Evolutionary conservation across 2,797 vertebrate species (phyloP).

Genomic region (Myotis vivesi): DNA sequence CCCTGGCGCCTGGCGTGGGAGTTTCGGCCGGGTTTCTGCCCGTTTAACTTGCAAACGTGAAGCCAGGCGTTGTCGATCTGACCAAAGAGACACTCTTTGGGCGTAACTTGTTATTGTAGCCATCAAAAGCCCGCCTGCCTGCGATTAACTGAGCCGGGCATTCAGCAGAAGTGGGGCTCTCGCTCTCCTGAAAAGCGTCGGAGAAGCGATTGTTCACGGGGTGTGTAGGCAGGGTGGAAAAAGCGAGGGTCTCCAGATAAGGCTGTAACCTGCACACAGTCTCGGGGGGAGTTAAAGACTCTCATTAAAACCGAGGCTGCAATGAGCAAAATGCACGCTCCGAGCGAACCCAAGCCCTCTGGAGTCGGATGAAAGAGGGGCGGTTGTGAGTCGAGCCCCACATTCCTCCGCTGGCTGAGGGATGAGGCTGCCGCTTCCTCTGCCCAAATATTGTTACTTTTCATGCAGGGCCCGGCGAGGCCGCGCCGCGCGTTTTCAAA

Average conservation of each 20-base stretch:
- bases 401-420: not conserved
- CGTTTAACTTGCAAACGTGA: slow-evolving; percentile 86
- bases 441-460: not conserved
- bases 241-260: slow-evolving; percentile 72
- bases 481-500: not conserved
- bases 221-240: slow-evolving; percentile 74
- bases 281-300: slow-evolving; percentile 72
- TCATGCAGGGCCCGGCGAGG: not conserved
- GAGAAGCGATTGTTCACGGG: slow-evolving; percentile 80
- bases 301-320: slow-evolving; percentile 60
- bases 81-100: slow-evolving; percentile 88
- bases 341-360: not conserved
- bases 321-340: slow-evolving; percentile 29
- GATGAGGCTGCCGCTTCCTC: not conserved
- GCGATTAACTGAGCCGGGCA: slow-evolving; percentile 78
- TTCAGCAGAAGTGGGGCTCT: slow-evolving; percentile 83
- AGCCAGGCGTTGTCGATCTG: slow-evolving; percentile 86
- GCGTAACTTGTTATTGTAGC: slow-evolving; percentile 83
- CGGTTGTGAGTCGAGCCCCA: not conserved
- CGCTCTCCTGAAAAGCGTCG: slow-evolving; percentile 76
- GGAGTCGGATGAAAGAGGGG: not conserved
- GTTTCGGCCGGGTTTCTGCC: slow-evolving; percentile 83
- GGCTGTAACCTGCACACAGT: slow-evolving; percentile 77
- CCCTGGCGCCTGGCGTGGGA: slow-evolving; percentile 81
- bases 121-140: slow-evolving; percentile 85